Evolutionary conservation across 2,113 vertebrate genomes (phyloP).

Genomic region (Phalacrocorax aristotelis): DNA sequence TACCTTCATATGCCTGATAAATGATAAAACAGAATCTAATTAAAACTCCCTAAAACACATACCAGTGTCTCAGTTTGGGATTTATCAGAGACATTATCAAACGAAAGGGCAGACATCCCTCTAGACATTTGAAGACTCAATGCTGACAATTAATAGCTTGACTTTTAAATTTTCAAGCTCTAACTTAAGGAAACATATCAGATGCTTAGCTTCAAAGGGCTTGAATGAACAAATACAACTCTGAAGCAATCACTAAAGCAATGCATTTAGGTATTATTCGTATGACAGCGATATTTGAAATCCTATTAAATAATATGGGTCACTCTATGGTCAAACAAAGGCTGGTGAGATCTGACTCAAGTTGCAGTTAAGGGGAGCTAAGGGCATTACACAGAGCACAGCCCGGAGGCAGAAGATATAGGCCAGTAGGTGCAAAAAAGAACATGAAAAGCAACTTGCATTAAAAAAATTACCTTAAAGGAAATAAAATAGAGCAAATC

Average conservation of each 20-base stretch:
- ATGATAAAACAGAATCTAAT: slow-evolving; percentile 29
- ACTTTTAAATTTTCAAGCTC: slow-evolving; percentile 19
- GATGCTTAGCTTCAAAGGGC: background rate
- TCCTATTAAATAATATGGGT: background rate
- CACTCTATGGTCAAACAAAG: background rate
- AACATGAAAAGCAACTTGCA: background rate
- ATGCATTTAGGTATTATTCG: background rate
- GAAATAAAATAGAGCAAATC: slow-evolving; percentile 2
- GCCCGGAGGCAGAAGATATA: background rate
- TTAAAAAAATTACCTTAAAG: background rate
- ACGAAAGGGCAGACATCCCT: background rate
- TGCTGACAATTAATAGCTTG: slow-evolving; percentile 16
- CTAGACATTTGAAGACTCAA: slow-evolving; percentile 21
- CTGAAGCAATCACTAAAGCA: background rate
- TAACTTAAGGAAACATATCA: background rate
- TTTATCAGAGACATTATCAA: slow-evolving; percentile 24
- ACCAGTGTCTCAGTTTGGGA: background rate
- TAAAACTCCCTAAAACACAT: slow-evolving; percentile 6
- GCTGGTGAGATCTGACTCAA: background rate
- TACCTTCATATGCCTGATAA: slow-evolving; percentile 14
- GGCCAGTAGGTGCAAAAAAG: background rate
- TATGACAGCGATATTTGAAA: background rate
- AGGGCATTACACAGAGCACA: background rate
- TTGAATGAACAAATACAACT: slow-evolving; percentile 9
- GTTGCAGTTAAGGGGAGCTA: background rate